A percentile compares a stretch with the other conserved stretches of the same genome.
Conservation (phyloP, 2,113 vertebrate species). For the Chitala chitala region DNA sequence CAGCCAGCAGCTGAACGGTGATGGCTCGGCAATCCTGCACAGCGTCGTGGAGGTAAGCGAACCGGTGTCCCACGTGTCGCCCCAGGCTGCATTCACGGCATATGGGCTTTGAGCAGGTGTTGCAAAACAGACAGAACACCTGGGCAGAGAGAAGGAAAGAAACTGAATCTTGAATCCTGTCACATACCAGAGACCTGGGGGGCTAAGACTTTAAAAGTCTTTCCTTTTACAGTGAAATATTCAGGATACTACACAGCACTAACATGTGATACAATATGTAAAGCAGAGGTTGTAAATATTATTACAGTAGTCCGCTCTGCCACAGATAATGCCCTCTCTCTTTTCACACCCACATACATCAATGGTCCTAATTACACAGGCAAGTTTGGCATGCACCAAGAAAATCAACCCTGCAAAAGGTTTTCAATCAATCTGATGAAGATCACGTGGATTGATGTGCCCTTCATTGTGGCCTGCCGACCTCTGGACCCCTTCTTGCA, state of each 20-base stretch:
- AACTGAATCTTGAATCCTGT: neutral
- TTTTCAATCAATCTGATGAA: neutral
- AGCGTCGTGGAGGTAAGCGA: slow-evolving; percentile 76
- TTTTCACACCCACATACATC: neutral
- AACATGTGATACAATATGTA: no score
- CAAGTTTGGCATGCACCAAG: neutral
- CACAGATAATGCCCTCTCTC: neutral
- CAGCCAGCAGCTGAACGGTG: slow-evolving; percentile 73
- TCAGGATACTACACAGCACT: no score
- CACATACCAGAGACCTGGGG: no score
- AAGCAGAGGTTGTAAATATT: neutral
- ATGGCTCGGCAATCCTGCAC: slow-evolving; percentile 72
- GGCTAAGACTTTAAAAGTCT: no score
- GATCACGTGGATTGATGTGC: neutral
- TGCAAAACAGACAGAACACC: slow-evolving; percentile 77
- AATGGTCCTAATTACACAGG: neutral
- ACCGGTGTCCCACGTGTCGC: slow-evolving; percentile 72
- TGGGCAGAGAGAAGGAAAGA: slow-evolving; percentile 26
- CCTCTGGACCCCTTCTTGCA: neutral
- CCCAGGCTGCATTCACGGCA: slow-evolving; percentile 75
- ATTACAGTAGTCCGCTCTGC: neutral
- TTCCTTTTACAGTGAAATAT: no score
- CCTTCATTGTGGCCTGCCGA: neutral
- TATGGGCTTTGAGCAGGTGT: slow-evolving; percentile 74
- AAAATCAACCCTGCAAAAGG: neutral